Conservation (phyloP, 2,113 vertebrate genomes). For the Scomber colias region DNA sequence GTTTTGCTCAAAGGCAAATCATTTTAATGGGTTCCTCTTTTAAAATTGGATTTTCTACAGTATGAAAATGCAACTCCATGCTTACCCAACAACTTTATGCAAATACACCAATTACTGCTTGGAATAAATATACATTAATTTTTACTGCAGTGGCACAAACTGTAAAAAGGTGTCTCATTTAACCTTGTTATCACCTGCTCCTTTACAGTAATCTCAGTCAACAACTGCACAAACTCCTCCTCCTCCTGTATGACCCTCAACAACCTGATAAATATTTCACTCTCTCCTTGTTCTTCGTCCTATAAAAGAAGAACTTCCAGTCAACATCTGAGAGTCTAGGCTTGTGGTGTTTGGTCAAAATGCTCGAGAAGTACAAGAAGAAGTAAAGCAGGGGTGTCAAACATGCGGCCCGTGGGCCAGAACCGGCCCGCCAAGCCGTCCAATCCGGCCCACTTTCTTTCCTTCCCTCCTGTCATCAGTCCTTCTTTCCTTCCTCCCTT, state of each 20-base stretch:
- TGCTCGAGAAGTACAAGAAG: not conserved
- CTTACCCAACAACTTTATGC: slow-evolving; percentile 31
- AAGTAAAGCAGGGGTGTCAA: no score
- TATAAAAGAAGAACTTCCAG: not conserved
- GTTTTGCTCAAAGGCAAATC: not conserved
- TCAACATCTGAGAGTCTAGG: not conserved
- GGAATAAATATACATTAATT: slow-evolving; percentile 30
- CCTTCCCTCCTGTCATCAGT: no score
- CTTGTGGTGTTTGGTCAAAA: not conserved
- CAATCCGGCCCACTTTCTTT: no score
- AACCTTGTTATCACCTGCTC: slow-evolving; percentile 36
- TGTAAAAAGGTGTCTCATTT: slow-evolving; percentile 25
- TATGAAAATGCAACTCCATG: slow-evolving; percentile 11
- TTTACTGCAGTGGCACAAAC: not conserved
- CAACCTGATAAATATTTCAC: slow-evolving; percentile 25
- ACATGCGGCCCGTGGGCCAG: no score
- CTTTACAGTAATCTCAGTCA: slow-evolving; percentile 2
- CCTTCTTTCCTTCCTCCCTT: no score
- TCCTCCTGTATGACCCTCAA: not conserved
- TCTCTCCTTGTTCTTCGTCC: not conserved
- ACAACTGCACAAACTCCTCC: not conserved
- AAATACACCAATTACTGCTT: slow-evolving; percentile 38
- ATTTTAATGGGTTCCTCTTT: slow-evolving; percentile 24
- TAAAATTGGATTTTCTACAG: slow-evolving; percentile 6
- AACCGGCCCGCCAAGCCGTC: no score